Evolutionary conservation across 2,113 vertebrate species (phyloP).

Genomic region (Emydocephalus ijimae): DNA sequence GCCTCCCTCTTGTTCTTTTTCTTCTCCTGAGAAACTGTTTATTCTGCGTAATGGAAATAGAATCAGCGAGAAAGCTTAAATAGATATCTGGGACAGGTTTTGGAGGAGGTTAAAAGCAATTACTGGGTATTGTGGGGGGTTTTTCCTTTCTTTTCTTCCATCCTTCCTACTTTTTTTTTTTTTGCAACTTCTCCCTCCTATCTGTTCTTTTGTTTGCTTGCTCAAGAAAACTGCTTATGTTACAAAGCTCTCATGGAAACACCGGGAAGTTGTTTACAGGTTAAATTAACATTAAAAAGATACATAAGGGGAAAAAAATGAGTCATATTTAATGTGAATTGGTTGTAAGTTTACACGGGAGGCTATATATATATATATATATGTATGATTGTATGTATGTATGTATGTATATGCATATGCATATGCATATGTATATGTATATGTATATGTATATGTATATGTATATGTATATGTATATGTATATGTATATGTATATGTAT

Average conservation of each 20-base stretch:
- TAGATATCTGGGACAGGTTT: conserved; percentile 25
- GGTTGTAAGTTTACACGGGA: not conserved
- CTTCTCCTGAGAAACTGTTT: conserved; percentile 58
- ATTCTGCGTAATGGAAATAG: conserved; percentile 59
- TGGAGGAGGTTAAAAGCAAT: conserved; percentile 20
- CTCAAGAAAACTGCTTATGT: not conserved
- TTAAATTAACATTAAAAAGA: not conserved
- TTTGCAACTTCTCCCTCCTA: not conserved
- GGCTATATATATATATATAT: not conserved
- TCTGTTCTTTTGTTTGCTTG: not conserved
- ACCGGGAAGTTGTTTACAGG: not conserved
- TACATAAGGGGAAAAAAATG: not conserved
- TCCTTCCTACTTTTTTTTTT: not conserved
- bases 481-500: no score
- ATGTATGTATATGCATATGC: no score
- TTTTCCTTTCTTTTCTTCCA: not conserved
- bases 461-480: no score
- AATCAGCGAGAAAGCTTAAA: conserved; percentile 43
- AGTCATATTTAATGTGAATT: not conserved
- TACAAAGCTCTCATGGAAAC: not conserved
- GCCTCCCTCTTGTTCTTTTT: conserved; percentile 45
- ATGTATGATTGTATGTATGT: no score
- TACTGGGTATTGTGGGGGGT: not conserved
- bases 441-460: no score
- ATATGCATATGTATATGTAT: no score